These are phyloP conservation scores for Maconellicoccus hirsutus DNA, from an alignment of 1,140 invertebrate species.

Conservation along the genomic window DNA sequence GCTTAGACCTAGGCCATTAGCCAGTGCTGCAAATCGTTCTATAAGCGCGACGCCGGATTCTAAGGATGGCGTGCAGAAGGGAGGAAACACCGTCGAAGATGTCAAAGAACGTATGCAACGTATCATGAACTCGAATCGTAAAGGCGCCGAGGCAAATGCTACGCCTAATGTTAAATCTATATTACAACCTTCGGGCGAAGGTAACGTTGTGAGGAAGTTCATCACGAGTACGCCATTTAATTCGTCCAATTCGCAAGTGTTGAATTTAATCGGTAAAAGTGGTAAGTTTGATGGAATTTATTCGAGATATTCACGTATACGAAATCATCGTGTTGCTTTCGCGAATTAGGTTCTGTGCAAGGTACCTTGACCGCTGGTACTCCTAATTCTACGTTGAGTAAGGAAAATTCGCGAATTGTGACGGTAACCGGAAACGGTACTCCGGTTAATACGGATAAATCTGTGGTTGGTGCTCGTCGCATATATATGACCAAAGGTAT, in stretches of 20 bases:
- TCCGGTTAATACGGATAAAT: neutral
- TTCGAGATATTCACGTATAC: no score
- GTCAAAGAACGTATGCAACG: neutral
- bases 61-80: neutral
- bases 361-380: neutral
- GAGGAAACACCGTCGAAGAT: neutral
- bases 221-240: neutral
- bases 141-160: neutral
- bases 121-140: neutral
- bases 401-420: neutral
- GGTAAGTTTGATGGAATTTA: no score
- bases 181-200: neutral
- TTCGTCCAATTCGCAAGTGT: neutral
- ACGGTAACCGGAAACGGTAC: neutral
- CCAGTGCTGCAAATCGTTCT: neutral
- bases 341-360: neutral
- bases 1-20: neutral
- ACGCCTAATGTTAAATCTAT: slow-evolving; percentile 6
- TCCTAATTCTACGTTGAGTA: neutral
- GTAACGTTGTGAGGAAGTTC: neutral
- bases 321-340: no score
- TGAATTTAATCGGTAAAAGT: neutral
- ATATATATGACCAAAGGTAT: slow-evolving; percentile 66
- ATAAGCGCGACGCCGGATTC: neutral
- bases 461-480: slow-evolving; percentile 38